Evolutionary conservation across 2,113 vertebrate genomes (phyloP).

Genomic region (Peucedramus taeniatus): DNA sequence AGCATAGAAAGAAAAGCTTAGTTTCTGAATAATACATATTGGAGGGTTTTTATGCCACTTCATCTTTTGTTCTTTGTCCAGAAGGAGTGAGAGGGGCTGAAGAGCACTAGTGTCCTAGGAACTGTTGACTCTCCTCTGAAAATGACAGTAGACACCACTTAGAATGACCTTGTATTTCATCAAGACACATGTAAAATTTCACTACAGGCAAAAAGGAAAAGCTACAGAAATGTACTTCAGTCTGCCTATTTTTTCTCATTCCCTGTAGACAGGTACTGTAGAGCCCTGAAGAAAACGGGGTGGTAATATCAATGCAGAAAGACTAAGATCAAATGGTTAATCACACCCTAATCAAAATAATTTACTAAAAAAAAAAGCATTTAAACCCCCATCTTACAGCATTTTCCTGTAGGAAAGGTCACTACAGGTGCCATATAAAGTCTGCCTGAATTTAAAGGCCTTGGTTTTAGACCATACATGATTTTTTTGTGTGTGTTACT

Average conservation of each 20-base stretch:
- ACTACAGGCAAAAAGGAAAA: background rate
- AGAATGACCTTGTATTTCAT: background rate
- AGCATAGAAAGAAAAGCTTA: background rate
- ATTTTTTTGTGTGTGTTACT: background rate
- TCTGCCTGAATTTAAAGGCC: background rate
- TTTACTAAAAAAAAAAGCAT: background rate
- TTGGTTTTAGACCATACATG: background rate
- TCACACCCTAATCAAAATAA: background rate
- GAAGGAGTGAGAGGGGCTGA: background rate
- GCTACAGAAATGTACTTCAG: background rate
- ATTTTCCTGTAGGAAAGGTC: background rate
- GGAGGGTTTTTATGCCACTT: background rate
- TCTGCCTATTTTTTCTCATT: background rate
- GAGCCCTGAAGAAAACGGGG: accelerated
- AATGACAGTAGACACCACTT: background rate
- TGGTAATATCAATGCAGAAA: background rate
- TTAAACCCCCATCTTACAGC: background rate
- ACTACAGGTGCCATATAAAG: background rate
- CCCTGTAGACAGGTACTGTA: background rate
- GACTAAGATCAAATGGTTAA: background rate
- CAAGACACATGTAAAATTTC: background rate
- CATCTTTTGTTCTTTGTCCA: background rate
- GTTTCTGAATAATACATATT: background rate
- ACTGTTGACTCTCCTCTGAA: background rate
- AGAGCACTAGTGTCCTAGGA: background rate